Conservation (phyloP, 1,140 invertebrate species). For the Brachionus asplanchnoidis region DNA sequence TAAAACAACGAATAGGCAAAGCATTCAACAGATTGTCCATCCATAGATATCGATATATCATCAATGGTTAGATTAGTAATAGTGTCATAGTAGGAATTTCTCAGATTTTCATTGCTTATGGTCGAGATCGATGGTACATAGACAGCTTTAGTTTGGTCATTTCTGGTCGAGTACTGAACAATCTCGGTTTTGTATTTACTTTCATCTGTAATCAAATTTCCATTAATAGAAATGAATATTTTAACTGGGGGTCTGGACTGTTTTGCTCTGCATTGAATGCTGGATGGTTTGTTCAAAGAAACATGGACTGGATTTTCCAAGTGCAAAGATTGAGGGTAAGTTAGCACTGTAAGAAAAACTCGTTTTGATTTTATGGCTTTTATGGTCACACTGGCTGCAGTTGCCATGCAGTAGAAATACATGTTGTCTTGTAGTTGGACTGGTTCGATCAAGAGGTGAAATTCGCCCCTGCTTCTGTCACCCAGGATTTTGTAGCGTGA, state of each 20-base stretch:
- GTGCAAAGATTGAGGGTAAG: background rate
- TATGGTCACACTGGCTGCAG: constrained; percentile 36
- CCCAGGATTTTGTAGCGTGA: constrained; percentile 31
- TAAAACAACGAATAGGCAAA: constrained; percentile 40
- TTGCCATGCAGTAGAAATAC: constrained; percentile 40
- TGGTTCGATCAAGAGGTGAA: constrained; percentile 18
- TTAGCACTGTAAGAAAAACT: constrained; percentile 29
- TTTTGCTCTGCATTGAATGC: constrained; percentile 33
- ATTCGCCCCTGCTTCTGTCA: constrained; percentile 4
- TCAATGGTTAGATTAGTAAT: constrained; percentile 37
- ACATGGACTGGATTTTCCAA: constrained; percentile 37
- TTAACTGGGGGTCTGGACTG: constrained; percentile 40
- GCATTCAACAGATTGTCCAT: constrained; percentile 32
- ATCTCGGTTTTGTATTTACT: constrained; percentile 11
- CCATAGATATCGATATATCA: constrained; percentile 11
- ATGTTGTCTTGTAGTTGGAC: constrained; percentile 37
- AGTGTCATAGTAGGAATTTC: constrained; percentile 36
- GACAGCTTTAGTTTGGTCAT: background rate
- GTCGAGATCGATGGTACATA: background rate
- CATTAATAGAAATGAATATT: constrained; percentile 28
- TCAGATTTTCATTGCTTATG: background rate
- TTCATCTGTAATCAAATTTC: constrained; percentile 16
- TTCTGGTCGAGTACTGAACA: background rate
- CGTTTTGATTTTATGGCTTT: constrained; percentile 21
- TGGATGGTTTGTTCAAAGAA: constrained; percentile 30